Evolutionary conservation across 2,797 vertebrate species (phyloP), one percentile per base, ranked within the genome.

Genomic region (Falco concolor): DNA sequence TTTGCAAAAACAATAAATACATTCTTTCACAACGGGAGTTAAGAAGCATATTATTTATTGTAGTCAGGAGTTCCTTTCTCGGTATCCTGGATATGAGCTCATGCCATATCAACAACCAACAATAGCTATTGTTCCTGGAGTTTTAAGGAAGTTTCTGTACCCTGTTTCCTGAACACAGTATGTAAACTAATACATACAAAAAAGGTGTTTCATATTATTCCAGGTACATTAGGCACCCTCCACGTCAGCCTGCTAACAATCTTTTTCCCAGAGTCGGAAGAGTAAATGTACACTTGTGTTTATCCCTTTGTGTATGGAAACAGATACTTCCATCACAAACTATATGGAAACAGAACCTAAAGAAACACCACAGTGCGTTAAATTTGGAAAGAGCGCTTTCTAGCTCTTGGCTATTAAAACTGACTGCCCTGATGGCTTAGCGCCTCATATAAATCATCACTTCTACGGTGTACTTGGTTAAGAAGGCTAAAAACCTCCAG

Each of bases 101-200:
- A 98, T 96, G 78, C 90, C 97, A 7, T 98, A 98, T 98, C 97
- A 95, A 95, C 91, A 89, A 54, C 87, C 63, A 93, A 98, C 98
- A 99, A 98, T 98, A 95, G 93, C 96, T 94, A 98, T 99, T 99
- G 98, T 98, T 98, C 93, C 77, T 92, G 91, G 63, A 76, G 93
- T 95, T 96, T 90, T 92, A 96, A 97, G 98, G 98, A 98, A 98
- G 97, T 98, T 97, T 97, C 98, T 98, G 97, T 94, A 47, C 94
- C 92, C 95, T 95, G 97, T 98, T 98, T 98, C 98, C 98, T 98
- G 97, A 95, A 84, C 95, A 96, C 96, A 94, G 98, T 98, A 98
- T 96, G 77, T 95, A 95, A 88, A 97, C 87, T 95, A 96, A 97
- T 96, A 97, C 89, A 95, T 78, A 95, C 95, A 95, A 97, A 93